phyloP scores from a whole-genome alignment of 2,797 vertebrate species.

The Stomatorhinus walkeri region DNA sequence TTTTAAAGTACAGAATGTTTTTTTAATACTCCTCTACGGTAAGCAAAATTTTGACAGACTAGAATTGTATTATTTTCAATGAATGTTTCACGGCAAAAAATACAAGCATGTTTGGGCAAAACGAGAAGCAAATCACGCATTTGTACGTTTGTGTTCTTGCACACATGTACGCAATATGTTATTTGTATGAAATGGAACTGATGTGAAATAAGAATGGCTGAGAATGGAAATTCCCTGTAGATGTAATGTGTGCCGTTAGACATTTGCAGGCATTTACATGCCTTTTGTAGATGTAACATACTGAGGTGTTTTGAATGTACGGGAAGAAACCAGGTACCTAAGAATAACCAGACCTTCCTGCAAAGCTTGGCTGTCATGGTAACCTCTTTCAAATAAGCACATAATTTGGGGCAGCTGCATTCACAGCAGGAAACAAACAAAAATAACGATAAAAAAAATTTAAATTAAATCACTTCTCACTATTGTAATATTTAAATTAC shows the following conservation, averaged over 20 bases:
- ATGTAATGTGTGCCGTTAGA: not conserved
- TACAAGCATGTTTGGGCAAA: not conserved
- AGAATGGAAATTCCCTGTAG: not conserved
- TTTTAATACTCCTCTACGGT: not conserved
- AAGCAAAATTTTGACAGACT: not conserved
- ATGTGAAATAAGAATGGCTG: not conserved
- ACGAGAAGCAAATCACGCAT: not conserved
- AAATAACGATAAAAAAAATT: not conserved
- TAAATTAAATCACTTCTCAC: not conserved
- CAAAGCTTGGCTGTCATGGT: constrained; percentile 17
- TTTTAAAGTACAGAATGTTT: not conserved
- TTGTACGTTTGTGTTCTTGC: not conserved
- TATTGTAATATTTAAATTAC: not conserved
- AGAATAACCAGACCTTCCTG: constrained; percentile 23
- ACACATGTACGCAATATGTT: not conserved
- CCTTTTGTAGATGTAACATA: constrained; percentile 12
- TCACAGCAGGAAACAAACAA: constrained; percentile 12
- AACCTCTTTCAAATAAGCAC: constrained; percentile 23
- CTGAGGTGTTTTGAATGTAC: constrained; percentile 17
- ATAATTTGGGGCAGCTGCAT: constrained; percentile 8
- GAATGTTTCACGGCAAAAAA: not conserved
- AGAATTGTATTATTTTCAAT: not conserved
- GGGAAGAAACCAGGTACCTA: not conserved
- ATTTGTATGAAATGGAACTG: not conserved
- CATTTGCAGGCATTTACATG: not conserved